Conservation (phyloP, 2,888 invertebrate genomes). For the Mythimna lalbum region DNA sequence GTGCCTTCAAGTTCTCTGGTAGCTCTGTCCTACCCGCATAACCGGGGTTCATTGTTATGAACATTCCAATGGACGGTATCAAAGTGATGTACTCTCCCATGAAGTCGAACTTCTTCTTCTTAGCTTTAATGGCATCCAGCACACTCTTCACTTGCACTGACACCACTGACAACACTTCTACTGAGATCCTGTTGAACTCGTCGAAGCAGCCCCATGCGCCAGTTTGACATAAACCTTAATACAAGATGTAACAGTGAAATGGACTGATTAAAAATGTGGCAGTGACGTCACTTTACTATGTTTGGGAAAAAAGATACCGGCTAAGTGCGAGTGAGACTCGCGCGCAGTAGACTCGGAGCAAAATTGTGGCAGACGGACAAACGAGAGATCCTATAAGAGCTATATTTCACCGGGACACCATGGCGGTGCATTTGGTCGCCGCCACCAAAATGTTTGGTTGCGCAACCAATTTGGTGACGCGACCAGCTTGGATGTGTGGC, state of each 20-base stretch:
- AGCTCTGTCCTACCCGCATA: constrained; percentile 98
- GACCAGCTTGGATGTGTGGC: too few relatives aligned
- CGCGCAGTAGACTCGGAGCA: too few relatives aligned
- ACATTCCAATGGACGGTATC: constrained; percentile 95
- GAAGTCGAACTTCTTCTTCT: constrained; percentile 95
- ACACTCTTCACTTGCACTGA: constrained; percentile 97
- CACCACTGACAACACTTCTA: constrained; percentile 98
- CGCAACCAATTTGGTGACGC: too few relatives aligned
- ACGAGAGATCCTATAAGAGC: too few relatives aligned
- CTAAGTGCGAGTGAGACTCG: not conserved
- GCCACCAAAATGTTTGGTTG: too few relatives aligned
- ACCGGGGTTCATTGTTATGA: constrained; percentile 99
- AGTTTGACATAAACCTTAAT: constrained; percentile 95
- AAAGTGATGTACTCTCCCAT: constrained; percentile 95
- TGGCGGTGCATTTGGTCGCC: too few relatives aligned
- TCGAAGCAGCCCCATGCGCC: constrained; percentile 99
- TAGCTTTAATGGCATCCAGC: constrained; percentile 96
- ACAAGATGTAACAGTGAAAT: not conserved
- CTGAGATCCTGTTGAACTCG: constrained; percentile 98
- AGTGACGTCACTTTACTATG: not conserved
- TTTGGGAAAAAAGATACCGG: not conserved
- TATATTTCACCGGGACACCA: too few relatives aligned
- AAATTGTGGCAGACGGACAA: too few relatives aligned
- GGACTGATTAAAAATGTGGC: not conserved
- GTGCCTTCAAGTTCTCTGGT: constrained; percentile 94